Percentiles rank a stretch among this genome's conserved stretches.
These are phyloP conservation scores for Pampusana beccarii DNA, from an alignment of 2,113 vertebrate species.

Conservation along the genomic window DNA sequence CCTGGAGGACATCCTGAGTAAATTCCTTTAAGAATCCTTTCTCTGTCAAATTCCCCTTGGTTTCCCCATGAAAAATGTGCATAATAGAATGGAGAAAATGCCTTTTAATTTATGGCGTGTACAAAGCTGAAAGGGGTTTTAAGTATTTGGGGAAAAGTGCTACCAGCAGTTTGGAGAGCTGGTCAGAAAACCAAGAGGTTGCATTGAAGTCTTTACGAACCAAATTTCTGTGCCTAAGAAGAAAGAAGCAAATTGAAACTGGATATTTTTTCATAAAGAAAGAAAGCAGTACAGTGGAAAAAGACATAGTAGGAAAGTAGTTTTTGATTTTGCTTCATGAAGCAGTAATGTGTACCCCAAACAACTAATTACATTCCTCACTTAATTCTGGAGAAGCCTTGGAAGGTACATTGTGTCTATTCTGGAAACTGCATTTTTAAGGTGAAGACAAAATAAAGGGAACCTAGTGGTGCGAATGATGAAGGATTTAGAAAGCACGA, in stretches of 20 bases:
- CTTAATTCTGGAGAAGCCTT: background rate
- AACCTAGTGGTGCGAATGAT: background rate
- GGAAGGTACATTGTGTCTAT: background rate
- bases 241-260: background rate
- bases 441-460: background rate
- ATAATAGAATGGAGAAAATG: background rate
- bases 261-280: background rate
- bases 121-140: background rate
- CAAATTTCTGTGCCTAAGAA: background rate
- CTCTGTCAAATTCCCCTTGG: background rate
- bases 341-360: background rate
- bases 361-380: background rate
- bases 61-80: background rate
- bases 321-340: background rate
- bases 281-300: background rate
- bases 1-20: background rate
- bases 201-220: background rate
- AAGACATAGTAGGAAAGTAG: background rate
- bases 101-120: background rate
- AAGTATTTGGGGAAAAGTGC: background rate
- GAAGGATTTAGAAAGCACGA: background rate
- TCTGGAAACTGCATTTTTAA: background rate
- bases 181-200: background rate
- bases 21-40: background rate
- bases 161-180: background rate